Conservation (phyloP, 2,888 invertebrate genomes). For the Thecocarcelia acutangulata region DNA sequence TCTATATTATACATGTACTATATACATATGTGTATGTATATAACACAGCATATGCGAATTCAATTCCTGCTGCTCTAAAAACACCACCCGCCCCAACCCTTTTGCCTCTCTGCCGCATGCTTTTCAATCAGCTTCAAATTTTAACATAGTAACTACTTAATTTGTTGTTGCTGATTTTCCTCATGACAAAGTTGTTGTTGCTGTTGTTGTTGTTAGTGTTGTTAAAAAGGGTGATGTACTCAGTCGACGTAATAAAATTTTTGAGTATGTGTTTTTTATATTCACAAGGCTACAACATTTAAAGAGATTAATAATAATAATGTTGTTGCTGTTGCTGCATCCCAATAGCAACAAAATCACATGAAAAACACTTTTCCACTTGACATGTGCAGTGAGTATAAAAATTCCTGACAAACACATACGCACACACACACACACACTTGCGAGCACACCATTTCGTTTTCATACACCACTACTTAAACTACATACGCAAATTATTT, state of each 20-base stretch:
- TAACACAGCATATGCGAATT: slow-evolving; percentile 38
- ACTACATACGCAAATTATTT: slow-evolving; percentile 47
- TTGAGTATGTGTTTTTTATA: slow-evolving; percentile 26
- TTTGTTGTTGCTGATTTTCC: slow-evolving; percentile 39
- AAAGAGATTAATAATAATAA: slow-evolving; percentile 60
- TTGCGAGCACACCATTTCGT: background rate
- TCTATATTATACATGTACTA: slow-evolving; percentile 33
- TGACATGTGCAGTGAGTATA: slow-evolving; percentile 73
- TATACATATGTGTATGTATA: slow-evolving; percentile 19
- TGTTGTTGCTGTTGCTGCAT: slow-evolving; percentile 62
- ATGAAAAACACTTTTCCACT: slow-evolving; percentile 59
- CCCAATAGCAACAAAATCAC: slow-evolving; percentile 30
- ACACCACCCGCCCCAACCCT: background rate
- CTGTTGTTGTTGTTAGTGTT: slow-evolving; percentile 23
- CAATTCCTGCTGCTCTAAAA: slow-evolving; percentile 7
- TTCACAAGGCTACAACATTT: slow-evolving; percentile 17
- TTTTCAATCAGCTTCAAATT: slow-evolving; percentile 12
- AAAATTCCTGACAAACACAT: slow-evolving; percentile 30
- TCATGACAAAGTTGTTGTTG: background rate
- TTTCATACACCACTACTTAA: slow-evolving; percentile 14
- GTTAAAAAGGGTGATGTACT: slow-evolving; percentile 62
- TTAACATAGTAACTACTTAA: slow-evolving; percentile 65
- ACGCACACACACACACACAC: slow-evolving; percentile 24
- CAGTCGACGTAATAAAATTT: slow-evolving; percentile 49
- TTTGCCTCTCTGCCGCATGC: background rate